Percentiles rank a stretch among this genome's conserved stretches.
phyloP scores from a whole-genome alignment of 1,140 invertebrate species.

The Proales similis region DNA sequence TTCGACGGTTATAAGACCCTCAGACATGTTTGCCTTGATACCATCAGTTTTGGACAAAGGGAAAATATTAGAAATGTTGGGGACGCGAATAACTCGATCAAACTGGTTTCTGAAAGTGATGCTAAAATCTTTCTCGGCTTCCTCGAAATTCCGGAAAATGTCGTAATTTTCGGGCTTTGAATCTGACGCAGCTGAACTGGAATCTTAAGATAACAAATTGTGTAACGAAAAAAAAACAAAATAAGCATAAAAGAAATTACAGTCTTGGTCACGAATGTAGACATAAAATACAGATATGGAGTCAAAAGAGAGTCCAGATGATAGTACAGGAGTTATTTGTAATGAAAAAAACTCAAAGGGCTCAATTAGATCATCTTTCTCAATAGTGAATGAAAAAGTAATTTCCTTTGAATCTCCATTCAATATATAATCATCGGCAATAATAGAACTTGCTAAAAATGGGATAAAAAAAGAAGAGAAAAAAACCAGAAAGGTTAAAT shows the following conservation, averaged over 20 bases:
- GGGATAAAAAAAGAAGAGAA: too few relatives aligned
- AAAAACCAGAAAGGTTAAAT: too few relatives aligned
- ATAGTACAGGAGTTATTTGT: not conserved
- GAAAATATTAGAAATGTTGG: conserved; percentile 3
- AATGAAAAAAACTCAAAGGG: conserved; percentile 28
- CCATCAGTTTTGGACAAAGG: conserved; percentile 5
- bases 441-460: not conserved
- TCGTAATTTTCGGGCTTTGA: not conserved
- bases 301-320: not conserved
- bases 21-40: not conserved
- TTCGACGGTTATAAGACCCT: conserved; percentile 1
- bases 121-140: not conserved
- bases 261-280: conserved; percentile 24
- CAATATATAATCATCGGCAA: not conserved
- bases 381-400: not conserved
- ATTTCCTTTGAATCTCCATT: not conserved
- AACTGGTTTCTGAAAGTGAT: not conserved
- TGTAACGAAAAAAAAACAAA: not conserved
- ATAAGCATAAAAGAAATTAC: conserved; percentile 2
- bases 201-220: not conserved
- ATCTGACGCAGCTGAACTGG: not conserved
- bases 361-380: conserved; percentile 9
- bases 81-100: not conserved
- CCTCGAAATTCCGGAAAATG: conserved; percentile 2
- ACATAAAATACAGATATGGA: not conserved